Percentiles rank a stretch among this genome's conserved stretches.
phyloP scores from a whole-genome alignment of 1,140 invertebrate species.

The Stegodyphus dumicola region DNA sequence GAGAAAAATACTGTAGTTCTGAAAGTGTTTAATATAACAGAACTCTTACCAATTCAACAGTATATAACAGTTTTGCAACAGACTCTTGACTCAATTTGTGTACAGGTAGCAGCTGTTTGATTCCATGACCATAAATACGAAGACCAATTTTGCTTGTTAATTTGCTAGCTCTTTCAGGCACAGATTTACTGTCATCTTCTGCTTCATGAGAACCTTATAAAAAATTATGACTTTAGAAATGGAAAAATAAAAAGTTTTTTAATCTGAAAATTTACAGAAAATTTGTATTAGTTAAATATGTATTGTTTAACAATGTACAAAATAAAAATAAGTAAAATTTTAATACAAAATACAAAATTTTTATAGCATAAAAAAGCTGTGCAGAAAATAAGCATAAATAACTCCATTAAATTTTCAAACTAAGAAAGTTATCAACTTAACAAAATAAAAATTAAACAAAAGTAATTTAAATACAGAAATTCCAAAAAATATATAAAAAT shows the following conservation, averaged over 20 bases:
- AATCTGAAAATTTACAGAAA: neutral
- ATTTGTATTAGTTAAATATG: neutral
- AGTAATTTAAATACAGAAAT: too few species aligned
- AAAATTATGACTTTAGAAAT: neutral
- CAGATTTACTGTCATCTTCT: neutral
- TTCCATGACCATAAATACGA: slow-evolving; percentile 42
- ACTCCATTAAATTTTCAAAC: too few species aligned
- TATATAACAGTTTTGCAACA: slow-evolving; percentile 26
- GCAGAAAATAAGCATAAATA: too few species aligned
- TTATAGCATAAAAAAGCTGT: too few species aligned
- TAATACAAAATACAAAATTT: too few species aligned
- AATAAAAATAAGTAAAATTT: too few species aligned
- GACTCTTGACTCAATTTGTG: slow-evolving; percentile 44
- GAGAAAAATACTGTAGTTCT: too few species aligned
- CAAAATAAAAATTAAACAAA: too few species aligned
- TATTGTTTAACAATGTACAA: too few species aligned
- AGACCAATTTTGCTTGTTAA: slow-evolving; percentile 47
- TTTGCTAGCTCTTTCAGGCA: slow-evolving; percentile 28
- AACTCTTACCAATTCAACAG: slow-evolving; percentile 41
- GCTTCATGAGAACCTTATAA: slow-evolving; percentile 14
- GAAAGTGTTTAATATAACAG: neutral
- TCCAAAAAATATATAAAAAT: too few species aligned
- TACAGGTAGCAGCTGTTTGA: slow-evolving; percentile 26
- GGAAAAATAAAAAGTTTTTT: neutral
- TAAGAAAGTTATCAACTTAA: too few species aligned